Percentiles rank a stretch among this genome's conserved stretches.
Evolutionary conservation across 2,797 vertebrate species (phyloP).

Genomic region (Eulemur albifrons): DNA sequence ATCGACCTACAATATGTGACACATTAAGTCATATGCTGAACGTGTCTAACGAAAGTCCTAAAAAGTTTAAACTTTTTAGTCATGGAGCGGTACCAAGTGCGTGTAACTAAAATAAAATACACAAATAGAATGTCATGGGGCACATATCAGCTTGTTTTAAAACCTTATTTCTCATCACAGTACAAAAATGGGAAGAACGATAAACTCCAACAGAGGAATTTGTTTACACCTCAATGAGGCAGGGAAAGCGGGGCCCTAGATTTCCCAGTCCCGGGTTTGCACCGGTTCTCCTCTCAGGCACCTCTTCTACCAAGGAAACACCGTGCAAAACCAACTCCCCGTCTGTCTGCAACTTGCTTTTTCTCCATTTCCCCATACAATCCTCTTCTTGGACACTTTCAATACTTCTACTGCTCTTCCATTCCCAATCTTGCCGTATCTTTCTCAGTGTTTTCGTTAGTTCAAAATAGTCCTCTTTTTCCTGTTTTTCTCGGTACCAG

Average conservation of each 20-base stretch:
- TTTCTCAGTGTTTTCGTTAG: neutral
- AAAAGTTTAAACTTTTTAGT: neutral
- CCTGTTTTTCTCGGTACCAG: neutral
- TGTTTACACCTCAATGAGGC: neutral
- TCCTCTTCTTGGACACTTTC: neutral
- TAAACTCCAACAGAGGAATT: neutral
- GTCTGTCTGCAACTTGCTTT: neutral
- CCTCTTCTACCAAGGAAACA: neutral
- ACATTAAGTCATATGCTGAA: neutral
- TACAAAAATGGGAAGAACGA: neutral
- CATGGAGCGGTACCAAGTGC: neutral
- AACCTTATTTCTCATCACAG: neutral
- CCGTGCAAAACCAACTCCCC: neutral
- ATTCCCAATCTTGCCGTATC: neutral
- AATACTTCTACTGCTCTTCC: neutral
- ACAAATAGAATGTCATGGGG: neutral
- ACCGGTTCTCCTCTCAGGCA: neutral
- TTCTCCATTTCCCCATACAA: neutral
- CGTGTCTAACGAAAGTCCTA: neutral
- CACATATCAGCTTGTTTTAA: neutral
- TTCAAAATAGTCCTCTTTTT: neutral
- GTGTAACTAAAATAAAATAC: neutral
- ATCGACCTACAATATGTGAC: neutral
- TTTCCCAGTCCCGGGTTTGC: neutral
- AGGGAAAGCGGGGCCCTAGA: neutral